Base-by-base conservation (phyloP, 2,888 invertebrate genomes). In the Epirrita christyi region DNA sequence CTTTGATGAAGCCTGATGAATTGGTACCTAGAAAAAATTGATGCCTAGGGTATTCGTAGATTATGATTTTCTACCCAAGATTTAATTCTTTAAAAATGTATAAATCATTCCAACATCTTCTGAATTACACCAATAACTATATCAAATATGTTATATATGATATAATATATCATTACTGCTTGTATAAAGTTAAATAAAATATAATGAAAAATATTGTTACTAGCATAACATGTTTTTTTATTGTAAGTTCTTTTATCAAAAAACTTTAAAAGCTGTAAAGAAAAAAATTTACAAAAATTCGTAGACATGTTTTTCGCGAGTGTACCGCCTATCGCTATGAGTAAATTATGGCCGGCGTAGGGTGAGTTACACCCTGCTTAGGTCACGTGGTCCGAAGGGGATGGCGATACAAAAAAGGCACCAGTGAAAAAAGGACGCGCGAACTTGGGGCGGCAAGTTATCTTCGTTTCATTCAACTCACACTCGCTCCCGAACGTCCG, bases 301-400 rank as follows among this genome's bases (percentile, higher is more conserved):
- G 80, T 80, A 84, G 80, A 83, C 84, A 83, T 84, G 86, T 84
- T 88, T 88, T 89, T 86, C 81, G 81, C 83, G 86, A 90, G 86
- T 83, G 88, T 88, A 88, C 92, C 86, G 86, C 88, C 90, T 91
- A 92, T 90, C 90, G 89, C 87, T 90, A 91, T 92, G 91, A 91
- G 91, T 92, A 88, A 92, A 87, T 92, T 92, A 92, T 92, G 89
- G 90, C 89, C 85, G 87, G 83, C 79, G 91, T 88, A 90, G 92
- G 92, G 91, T 92, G 92, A 92, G 88, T 91, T 92, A 92, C 92
- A 92, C 92, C 92, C 92, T 91, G 90, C 88, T 90, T 90, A 88
- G 91, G 90, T 91, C 92, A 92, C 92, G 90, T 91, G 92, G 88
- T 81, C 73, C 76, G 88, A 88, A 70, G 71, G 83, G 77, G 89